Evolutionary conservation across 92 coral and sea anemone genomes (phyloP), one percentile per base, ranked within the genome.

Genomic region (Porites cylindrica): DNA sequence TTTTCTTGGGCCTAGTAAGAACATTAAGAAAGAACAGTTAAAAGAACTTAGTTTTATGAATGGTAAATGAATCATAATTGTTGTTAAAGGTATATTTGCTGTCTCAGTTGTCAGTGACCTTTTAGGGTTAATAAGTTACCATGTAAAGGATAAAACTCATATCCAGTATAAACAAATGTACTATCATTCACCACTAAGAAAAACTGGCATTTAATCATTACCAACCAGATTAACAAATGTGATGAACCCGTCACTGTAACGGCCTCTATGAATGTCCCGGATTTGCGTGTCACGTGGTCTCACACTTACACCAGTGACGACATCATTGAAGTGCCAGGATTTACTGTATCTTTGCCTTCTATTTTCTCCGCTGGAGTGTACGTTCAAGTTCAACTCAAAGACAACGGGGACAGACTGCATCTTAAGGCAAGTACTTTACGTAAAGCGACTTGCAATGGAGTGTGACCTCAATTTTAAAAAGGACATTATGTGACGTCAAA

Each of bases 181-280:
- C 32, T 29, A 29, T 29, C 32, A 29, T 29, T 29, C 32, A 29
- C 3, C 2, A 29, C 32, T 29, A 1, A 29, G 32, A 29, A 29
- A 29, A 29, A 29, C 3, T 29, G 32, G 32, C 32, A 29, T 29
- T 29, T 29, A 29, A 29, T 32, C 43, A 32, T 47, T 62, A 4
- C 72, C 72, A 26, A 20, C 19, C 74, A 85, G 53, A 77, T 93
- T 61, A 80, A 88, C 61, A 86, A 89, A 72, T 93, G 96, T 59
- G 84, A 72, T 29, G 32, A 29, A 29, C 32, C 32, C 32, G 32
- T 29, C 32, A 29, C 32, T 1, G 32, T 29, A 29, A 88, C 89
- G 26, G 84, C 96, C 38, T 71, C 89, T 10, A 84, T 93, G 85
- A 84, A 85, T 75, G 96, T 93, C 66, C 82, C 89, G 16, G 89